phyloP scores from a whole-genome alignment of 2,797 vertebrate species.

The Merluccius polli region DNA sequence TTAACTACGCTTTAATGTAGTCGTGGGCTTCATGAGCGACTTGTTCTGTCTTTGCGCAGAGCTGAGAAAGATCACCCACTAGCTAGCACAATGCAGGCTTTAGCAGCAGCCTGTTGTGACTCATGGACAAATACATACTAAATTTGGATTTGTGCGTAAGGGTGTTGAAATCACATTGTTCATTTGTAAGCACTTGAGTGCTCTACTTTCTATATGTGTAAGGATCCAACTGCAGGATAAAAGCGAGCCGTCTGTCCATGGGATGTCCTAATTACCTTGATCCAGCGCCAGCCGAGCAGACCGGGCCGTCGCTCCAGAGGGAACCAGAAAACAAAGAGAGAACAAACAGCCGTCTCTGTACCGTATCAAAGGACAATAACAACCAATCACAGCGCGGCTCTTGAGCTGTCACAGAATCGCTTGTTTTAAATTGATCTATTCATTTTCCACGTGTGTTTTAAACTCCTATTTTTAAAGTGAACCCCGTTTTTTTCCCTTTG shows the following conservation, averaged over 20 bases:
- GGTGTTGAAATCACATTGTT: not conserved
- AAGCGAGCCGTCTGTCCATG: not conserved
- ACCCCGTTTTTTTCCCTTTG: too few relatives aligned
- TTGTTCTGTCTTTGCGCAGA: too few relatives aligned
- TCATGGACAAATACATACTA: not conserved
- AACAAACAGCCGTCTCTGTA: not conserved
- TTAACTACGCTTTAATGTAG: too few relatives aligned
- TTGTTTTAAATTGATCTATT: not conserved
- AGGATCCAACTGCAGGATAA: not conserved
- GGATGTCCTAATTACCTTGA: conserved; percentile 3
- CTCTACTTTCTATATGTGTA: not conserved
- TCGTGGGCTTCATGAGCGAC: too few relatives aligned
- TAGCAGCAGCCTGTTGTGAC: not conserved
- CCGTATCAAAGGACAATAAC: not conserved
- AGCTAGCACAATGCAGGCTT: not conserved
- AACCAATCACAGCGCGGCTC: not conserved
- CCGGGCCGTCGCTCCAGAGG: not conserved
- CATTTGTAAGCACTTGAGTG: not conserved
- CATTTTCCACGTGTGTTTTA: not conserved
- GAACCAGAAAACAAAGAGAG: not conserved
- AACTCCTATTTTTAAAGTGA: not conserved
- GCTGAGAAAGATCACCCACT: not conserved
- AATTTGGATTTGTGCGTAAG: not conserved
- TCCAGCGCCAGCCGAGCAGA: not conserved
- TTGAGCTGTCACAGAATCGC: not conserved